Base-by-base conservation (phyloP, 2,113 vertebrate species). In the Labeo catla region DNA sequence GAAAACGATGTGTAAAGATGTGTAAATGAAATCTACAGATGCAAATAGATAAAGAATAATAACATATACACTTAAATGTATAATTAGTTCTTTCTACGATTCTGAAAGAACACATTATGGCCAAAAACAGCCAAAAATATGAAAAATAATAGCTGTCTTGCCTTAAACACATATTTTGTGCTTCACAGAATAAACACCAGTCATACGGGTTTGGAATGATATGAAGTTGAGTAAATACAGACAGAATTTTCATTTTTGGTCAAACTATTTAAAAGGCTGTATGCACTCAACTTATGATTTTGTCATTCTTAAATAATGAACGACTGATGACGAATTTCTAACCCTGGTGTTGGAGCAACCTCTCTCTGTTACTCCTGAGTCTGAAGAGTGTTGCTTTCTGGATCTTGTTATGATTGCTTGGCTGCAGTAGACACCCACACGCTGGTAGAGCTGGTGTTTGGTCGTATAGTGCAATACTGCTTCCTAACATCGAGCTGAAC, bases 331-430 rank as follows among this genome's bases (percentile, higher is more conserved):
- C 3, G 6, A 43, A 61, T 34, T 0, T 50, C 39, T 74, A n/a
- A 73, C 21, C 70, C 57, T 11, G 10, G 50, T n/a, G 49, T 74
- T 15, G 43, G 21, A 59, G 15, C 34, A 43, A 19, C 6, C 13
- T 59, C 28, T 83, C 66, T 50, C 36, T 39, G 6, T 83, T 63
- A 23, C 79, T 36, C 10, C 36, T 23, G 83, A 76, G 39, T 21
- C 28, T 84, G 54, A 76, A 63, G 28, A 50, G 52, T 43, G 13
- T 61, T 36, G n/a, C 13, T 59, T 80, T 66, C 72, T 61, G 66
- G 76, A 65, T 79, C 16, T 86, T 66, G 84, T 57, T 70, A 68
- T 86, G 59, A 84, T 45, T 54, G 49, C 39, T 50, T 2, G 4
- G 21, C 34, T 76, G 36, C 39, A 39, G 45, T 23, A 61, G 36